Base-by-base conservation (phyloP, 2,888 invertebrate species). In the Eueremaeus valkanovi region DNA sequence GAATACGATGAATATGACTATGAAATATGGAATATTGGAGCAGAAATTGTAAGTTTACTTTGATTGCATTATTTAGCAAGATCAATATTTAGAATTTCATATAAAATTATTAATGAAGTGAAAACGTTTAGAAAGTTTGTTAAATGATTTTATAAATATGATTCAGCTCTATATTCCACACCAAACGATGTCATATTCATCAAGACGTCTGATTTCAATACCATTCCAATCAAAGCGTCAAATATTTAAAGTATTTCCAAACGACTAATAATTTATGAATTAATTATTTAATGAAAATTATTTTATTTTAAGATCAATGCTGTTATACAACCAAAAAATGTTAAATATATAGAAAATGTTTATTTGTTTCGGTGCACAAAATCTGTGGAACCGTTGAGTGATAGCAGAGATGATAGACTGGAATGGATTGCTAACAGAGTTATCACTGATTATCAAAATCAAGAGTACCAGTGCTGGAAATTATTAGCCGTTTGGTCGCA, bases 161-260 rank as follows among this genome's bases (percentile, higher is more conserved):
- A n/a, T n/a, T n/a, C n/a, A 68, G 68, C 68, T 68, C 11, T 42
- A 18, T 21, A 68, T 68, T 24, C 68, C 68, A 2, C 24, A 68
- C 24, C 21, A 40, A 24, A n/a, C 40, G 3, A 21, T n/a, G 13
- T 16, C 40, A 3, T 68, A 40, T 68, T 21, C 68, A 6, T 68
- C n/a, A 24, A 36, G 24, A 40, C n/a, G 42, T 24, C 27, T 68
- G 3, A 24, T 68, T 33, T n/a, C 68, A 11, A 68, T 68, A 40
- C 68, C 68, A 3, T 68, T 68, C 31, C 33, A 68, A 8, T 24
- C 36, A 0, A 68, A 68, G 16, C 2, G 68, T 24, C 68, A 68
- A 40, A 68, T 68, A 8, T 36, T 40, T 9, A 68, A 68, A 36
- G 68, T 68, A 18, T 29, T 58, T 24, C 24, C 11, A n/a, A 8